A percentile compares a stretch with the other conserved stretches of the same genome.
Evolutionary conservation across 2,888 invertebrate species (phyloP).

Genomic region (Dolichomitus sp.): DNA sequence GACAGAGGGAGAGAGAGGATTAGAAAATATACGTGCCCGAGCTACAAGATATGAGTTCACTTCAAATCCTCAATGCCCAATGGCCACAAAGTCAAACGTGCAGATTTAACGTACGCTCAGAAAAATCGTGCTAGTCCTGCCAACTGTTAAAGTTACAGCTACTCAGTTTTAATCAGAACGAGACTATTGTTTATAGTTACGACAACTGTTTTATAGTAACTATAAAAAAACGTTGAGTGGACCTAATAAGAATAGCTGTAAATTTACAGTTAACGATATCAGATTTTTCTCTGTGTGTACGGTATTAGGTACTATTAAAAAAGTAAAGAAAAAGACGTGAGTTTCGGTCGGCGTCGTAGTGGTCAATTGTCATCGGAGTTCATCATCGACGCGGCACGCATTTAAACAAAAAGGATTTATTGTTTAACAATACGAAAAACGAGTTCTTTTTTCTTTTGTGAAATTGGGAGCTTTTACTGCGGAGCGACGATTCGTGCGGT

Average conservation of each 20-base stretch:
- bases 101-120: slow-evolving; percentile 66
- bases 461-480: neutral
- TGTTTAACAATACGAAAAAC: neutral
- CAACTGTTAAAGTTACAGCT: no score
- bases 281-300: neutral
- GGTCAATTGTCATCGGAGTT: slow-evolving; percentile 38
- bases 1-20: slow-evolving; percentile 47
- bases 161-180: no score
- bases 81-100: slow-evolving; percentile 80
- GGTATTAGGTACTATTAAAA: slow-evolving; percentile 36
- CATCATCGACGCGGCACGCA: neutral
- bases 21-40: slow-evolving; percentile 66
- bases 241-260: no score
- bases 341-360: slow-evolving; percentile 42
- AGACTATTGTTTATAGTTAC: no score
- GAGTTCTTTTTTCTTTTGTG: neutral
- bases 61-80: slow-evolving; percentile 79
- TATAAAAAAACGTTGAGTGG: no score
- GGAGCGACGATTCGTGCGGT: slow-evolving; percentile 11
- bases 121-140: no score
- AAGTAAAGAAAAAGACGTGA: slow-evolving; percentile 20
- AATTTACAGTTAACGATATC: no score
- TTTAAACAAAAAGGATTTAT: neutral
- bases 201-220: no score
- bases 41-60: slow-evolving; percentile 72